Base-by-base conservation (phyloP, 1,140 invertebrate species). In the Polyergus mexicanus region DNA sequence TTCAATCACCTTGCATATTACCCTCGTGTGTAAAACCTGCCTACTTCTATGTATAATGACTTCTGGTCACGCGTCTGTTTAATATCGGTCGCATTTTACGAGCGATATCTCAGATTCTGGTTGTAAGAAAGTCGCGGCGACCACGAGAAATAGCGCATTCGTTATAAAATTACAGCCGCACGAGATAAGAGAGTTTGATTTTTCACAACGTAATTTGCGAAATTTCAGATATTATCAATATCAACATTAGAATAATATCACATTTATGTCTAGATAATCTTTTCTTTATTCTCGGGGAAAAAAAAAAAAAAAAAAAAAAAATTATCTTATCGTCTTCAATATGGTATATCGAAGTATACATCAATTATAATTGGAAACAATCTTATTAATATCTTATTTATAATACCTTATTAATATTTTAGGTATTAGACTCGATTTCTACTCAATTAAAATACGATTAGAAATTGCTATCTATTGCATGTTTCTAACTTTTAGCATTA, bases 1-100 rank as follows among this genome's bases (percentile, higher is more conserved):
- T 91, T 91, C 89, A 91, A 68, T 91, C 71, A 91, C 90, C 90
- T 91, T 88, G 47, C 62, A 3, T 11, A 62, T 80, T 89, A 86
- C 76, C 84, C 88, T 89, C 84, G 68, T 86, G 60, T 80, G 87
- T 87, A 89, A 89, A 83, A 80, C 72, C 72, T 60, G 84, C 58
- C 65, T 28, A 47, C n/a, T 38, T 54, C 56, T 51, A 28, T 54
- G 28, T 88, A 84, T 88, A 91, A 91, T 80, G 65, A 89, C 54
- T 74, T 89, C 88, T 91, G 75, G 80, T 91, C 88, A 89, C 75
- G 85, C 75, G 66, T 19, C 51, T 80, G 65, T 78, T 69, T 87
- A 85, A 88, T 84, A 88, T 81, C 54, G 19, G 63, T 60, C 63
- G 65, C 41, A 54, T 81, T 81, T 71, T 71, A 58, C n/a, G 60